These are phyloP conservation scores for Prochilodus magdalenae DNA, from an alignment of 2,113 vertebrate genomes.

Conservation along the genomic window DNA sequence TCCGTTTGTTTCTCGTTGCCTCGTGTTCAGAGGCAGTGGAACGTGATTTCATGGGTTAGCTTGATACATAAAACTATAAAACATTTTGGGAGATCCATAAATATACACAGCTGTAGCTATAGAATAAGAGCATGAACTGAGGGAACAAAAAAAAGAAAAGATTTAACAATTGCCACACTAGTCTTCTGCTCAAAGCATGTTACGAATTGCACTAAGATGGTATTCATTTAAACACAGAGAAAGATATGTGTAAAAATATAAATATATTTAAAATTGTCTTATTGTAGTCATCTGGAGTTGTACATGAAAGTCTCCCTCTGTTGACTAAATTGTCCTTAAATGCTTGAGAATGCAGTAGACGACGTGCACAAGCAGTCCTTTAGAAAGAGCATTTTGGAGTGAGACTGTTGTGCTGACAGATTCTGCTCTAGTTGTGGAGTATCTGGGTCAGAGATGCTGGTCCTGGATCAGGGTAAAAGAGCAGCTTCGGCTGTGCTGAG, in stretches of 20 bases:
- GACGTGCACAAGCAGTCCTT: neutral
- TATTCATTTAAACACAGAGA: constrained; percentile 60
- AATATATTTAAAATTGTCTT: constrained; percentile 57
- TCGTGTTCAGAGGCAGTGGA: constrained; percentile 25
- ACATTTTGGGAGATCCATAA: constrained; percentile 14
- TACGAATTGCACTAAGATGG: constrained; percentile 71
- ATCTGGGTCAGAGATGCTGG: constrained; percentile 1
- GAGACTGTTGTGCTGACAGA: constrained; percentile 16
- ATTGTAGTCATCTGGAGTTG: constrained; percentile 53
- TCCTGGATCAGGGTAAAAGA: constrained; percentile 11
- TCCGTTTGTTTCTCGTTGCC: constrained; percentile 4
- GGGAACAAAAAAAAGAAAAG: neutral
- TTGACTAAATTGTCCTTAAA: constrained; percentile 22
- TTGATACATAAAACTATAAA: neutral
- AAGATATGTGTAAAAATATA: constrained; percentile 57
- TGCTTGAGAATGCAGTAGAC: constrained; percentile 27
- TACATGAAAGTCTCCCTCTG: constrained; percentile 40
- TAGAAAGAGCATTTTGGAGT: neutral
- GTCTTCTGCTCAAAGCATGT: constrained; percentile 63
- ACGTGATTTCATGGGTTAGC: constrained; percentile 24
- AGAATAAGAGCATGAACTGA: constrained; percentile 59
- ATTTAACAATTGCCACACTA: constrained; percentile 48
- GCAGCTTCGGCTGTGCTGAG: constrained; percentile 19
- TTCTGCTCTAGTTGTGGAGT: constrained; percentile 10
- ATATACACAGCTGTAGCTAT: constrained; percentile 30